Evolutionary conservation across 2,888 invertebrate genomes (phyloP), one percentile per base, ranked within the genome.

Genomic region (Nomada fucata): DNA sequence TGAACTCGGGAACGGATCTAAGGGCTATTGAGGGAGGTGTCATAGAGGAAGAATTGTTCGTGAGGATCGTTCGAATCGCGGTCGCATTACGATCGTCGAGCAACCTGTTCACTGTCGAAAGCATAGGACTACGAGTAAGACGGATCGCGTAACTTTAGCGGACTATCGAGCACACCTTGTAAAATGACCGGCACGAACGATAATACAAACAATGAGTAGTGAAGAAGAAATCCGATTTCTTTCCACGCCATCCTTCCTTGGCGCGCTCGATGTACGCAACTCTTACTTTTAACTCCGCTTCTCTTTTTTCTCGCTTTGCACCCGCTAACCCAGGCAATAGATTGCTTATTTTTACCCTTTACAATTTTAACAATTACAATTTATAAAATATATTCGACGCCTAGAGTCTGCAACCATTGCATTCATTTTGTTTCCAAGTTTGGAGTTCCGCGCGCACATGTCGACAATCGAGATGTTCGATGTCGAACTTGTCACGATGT

Each of bases 131-230:
- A 52, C 29, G 53, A 60, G 26, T 47, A 61, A 42, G 23, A 57
- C 29, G 63, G 36, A 26, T 50, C 29, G 57, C 42, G 57, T 44
- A 42, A 52, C 26, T 20, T 50, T 69, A 20, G 2, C 50, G 47
- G 47, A 3, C 68, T 15, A 23, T 64, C n/a, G 13, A 53, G 59
- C 36, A 44, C 72, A 55, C 60, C 55, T 72, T 80, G 79, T 80
- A 68, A 63, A 71, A 80, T 79, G 44, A 68, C 23, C 79, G 76
- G 82, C 29, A 59, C 72, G 53, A 72, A 79, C 79, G 67, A 80
- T 67, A 80, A 82, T 79, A 82, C 81, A 82, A 73, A 74, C 69
- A 67, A 70, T 79, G 57, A 72, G 71, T 63, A 79, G 81, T 74
- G 74, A 80, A 61, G 23, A 15, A n/a, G 15, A 53, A 59, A 77